Evolutionary conservation across 1,140 invertebrate species (phyloP).

Genomic region (Tenebrio molitor): DNA sequence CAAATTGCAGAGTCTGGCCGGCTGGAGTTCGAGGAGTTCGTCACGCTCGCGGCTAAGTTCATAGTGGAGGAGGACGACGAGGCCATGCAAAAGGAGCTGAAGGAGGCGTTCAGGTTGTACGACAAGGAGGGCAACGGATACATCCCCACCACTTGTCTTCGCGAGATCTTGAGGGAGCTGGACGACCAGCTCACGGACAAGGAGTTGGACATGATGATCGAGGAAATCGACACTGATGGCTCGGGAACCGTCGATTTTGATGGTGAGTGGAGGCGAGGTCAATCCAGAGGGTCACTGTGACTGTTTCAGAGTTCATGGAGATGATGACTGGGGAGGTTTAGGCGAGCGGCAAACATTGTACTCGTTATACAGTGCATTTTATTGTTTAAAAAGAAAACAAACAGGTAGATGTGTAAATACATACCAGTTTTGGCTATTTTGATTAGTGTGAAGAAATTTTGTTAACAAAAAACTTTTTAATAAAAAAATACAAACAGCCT

Average conservation of each 20-base stretch:
- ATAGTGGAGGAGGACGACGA: conserved; percentile 96
- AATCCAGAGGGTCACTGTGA: too few relatives aligned
- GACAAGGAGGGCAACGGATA: conserved; percentile 87
- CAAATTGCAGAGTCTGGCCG: conserved; percentile 85
- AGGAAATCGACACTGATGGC: conserved; percentile 96
- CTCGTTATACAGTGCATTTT: conserved; percentile 29
- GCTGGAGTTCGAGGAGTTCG: conserved; percentile 95
- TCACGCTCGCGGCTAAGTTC: conserved; percentile 93
- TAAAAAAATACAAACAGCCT: too few relatives aligned
- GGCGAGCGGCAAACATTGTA: conserved; percentile 19
- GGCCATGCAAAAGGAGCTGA: conserved; percentile 91
- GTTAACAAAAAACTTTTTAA: too few relatives aligned
- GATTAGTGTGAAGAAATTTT: too few relatives aligned
- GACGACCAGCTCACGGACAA: conserved; percentile 94
- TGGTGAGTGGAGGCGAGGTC: too few relatives aligned
- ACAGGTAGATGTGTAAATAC: too few relatives aligned
- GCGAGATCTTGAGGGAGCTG: conserved; percentile 91
- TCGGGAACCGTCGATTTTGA: conserved; percentile 88
- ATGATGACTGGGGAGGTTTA: conserved; percentile 91
- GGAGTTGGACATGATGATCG: conserved; percentile 95
- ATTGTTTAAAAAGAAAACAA: conserved; percentile 38
- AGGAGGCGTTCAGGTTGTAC: conserved; percentile 90
- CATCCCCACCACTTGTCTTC: conserved; percentile 92
- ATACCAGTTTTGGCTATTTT: too few relatives aligned
- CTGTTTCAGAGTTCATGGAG: conserved; percentile 92